Base-by-base conservation (phyloP, 2,113 vertebrate genomes). In the Cacatua alba region DNA sequence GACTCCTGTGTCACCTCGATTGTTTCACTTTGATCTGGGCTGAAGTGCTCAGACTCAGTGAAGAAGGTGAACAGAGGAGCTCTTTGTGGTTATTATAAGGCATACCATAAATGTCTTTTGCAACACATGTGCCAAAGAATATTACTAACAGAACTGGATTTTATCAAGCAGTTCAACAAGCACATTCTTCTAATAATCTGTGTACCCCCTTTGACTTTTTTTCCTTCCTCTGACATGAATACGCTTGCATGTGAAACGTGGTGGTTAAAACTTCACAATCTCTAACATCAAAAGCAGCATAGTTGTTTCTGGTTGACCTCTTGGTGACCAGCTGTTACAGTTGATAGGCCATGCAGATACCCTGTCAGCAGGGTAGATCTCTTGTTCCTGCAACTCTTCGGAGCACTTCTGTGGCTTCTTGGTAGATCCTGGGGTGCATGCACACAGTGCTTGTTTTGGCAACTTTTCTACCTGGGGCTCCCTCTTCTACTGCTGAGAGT, bases 171-270 rank as follows among this genome's bases (percentile, higher is more conserved):
- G 17, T 75, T 88, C 46, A 81, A 43, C 19, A 35, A 76, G 13
- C 6, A 4, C 17, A 51, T 53, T 78, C 17, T 75, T 81, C 16
- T 75, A 28, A 18, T 33, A 46, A 23, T 24, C 20, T 83, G 1
- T 35, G 18, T 28, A 6, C 46, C 80, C n/a, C 9, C 8, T 52
- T 60, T 63, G 19, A 24, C 9, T 4, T 19, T 31, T n/a, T 16
- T 4, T 2, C 3, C 25, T 8, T n/a, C 26, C 7, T 68, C 31
- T 46, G 20, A 3, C 13, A 9, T 55, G 18, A 9, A 1, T 69
- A 44, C 9, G 0, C 39, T 60, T 81, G 24, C 21, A 18, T 0
- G 1, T 63, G 41, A 62, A 82, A 51, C 0, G 0, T 0, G 0
- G 6, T 69, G 16, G 62, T 82, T 82, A 78, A 65, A 87, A 26